These are phyloP conservation scores for Myocastor coypus DNA, from an alignment of 2,113 vertebrate genomes.

Conservation along the genomic window DNA sequence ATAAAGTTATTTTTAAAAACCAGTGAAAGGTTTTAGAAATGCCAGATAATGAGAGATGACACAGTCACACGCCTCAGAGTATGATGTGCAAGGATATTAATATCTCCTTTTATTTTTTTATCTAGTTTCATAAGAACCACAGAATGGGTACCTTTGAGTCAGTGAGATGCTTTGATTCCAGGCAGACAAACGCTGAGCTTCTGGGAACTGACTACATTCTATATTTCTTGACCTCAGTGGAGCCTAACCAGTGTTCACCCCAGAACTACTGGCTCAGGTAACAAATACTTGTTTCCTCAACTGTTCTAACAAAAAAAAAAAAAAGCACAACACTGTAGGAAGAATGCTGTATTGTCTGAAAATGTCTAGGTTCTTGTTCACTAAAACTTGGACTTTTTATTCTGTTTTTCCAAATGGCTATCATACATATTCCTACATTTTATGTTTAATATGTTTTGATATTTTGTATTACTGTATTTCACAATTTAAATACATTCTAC, in stretches of 20 bases:
- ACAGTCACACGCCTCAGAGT: too few relatives aligned
- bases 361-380: conserved; percentile 2
- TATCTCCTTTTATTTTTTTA: not conserved
- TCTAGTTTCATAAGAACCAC: not conserved
- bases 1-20: not conserved
- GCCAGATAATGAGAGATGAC: too few relatives aligned
- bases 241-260: not conserved
- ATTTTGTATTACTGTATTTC: conserved; percentile 21
- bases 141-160: not conserved
- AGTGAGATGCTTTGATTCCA: not conserved
- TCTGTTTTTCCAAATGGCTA: not conserved
- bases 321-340: not conserved
- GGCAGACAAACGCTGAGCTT: not conserved
- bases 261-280: not conserved
- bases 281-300: not conserved
- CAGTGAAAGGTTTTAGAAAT: not conserved
- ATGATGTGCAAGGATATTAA: too few relatives aligned
- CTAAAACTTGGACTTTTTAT: conserved; percentile 16
- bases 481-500: not conserved
- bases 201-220: not conserved
- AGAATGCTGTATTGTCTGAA: not conserved
- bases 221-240: not conserved
- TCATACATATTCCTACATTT: not conserved
- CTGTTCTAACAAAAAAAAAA: not conserved
- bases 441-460: not conserved